Base-by-base conservation (phyloP, 2,113 vertebrate genomes). In the Hippocampus zosterae region DNA sequence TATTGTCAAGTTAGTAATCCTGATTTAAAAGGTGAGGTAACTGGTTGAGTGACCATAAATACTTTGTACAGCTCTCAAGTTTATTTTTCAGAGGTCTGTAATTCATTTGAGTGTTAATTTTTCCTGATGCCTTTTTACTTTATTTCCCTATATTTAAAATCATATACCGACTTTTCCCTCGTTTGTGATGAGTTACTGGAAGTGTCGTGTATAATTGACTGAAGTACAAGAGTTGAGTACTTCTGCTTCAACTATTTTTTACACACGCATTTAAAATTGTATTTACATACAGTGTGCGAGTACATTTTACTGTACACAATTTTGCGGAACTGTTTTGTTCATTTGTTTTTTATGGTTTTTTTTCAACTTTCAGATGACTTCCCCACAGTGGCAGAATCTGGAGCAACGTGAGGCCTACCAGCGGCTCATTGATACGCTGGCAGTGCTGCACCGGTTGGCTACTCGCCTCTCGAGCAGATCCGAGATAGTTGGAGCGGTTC, bases 391-490 rank as follows among this genome's bases (percentile, higher is more conserved):
- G 95, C 93, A 96, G 76, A 95, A 95, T 82, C 87, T 92, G 61
- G 96, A 98, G 75, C 95, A 97, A 83, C 92, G 96, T n/a, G 96
- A 99, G 73, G 90, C 92, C 71, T 98, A 95, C 75, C 95, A 96
- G 91, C 92, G 94, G 52, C 91, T 98, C 7, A 74, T 96, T 59
- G 96, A 98, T 83, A 97, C 97, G 0, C 81, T 98, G 0, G 78
- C 91, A 0, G 95, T 99, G 42, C 86, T 99, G 68, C 93, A 93
- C 52, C 94, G 95, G 19, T 88, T 98, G 75, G 93, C 95, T 67
- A 93, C 92, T 12, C 89, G 97, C 11, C 94, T 98, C 1, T 98
- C 97, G 12, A 98, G 97, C 84, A 87, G 95, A 2, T 95, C 97
- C 0, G 97, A 99, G 88, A 93, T 95, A 84, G 96, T 99, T 0